phyloP scores from a whole-genome alignment of 1,140 invertebrate species.

The Sipha flava region DNA sequence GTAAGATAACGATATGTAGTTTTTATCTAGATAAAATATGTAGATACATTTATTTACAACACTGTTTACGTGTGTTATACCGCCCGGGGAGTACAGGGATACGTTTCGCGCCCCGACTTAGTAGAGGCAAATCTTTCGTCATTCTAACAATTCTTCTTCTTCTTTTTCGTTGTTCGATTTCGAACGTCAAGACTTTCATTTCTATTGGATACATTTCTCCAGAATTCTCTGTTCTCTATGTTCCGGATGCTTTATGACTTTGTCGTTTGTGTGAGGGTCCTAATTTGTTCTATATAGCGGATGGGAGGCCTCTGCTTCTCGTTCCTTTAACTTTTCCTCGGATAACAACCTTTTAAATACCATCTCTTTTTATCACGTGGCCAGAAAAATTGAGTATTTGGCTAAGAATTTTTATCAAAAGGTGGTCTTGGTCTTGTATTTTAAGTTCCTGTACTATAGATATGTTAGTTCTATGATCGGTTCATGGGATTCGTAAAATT shows the following conservation, averaged over 20 bases:
- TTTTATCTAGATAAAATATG: too few species aligned
- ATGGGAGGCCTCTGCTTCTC: not conserved
- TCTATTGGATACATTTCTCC: too few species aligned
- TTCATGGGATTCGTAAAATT: not conserved
- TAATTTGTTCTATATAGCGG: not conserved
- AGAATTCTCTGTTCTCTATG: not conserved
- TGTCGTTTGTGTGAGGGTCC: not conserved
- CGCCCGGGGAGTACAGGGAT: too few species aligned
- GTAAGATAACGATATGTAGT: too few species aligned
- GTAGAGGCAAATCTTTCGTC: too few species aligned
- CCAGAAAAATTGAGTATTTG: not conserved
- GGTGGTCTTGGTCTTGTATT: too few species aligned
- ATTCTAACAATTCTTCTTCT: too few species aligned
- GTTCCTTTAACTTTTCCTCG: not conserved
- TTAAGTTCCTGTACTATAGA: not conserved
- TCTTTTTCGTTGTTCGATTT: too few species aligned
- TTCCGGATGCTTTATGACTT: not conserved
- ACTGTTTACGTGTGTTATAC: too few species aligned
- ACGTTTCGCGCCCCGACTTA: too few species aligned
- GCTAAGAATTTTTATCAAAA: not conserved
- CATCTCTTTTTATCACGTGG: not conserved
- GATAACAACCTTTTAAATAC: not conserved
- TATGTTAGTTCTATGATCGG: not conserved
- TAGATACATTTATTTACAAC: too few species aligned
- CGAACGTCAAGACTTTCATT: too few species aligned